A percentile compares a stretch with the other conserved stretches of the same genome.
Evolutionary conservation across 2,113 vertebrate genomes (phyloP).

Genomic region (Platysteira castanea): DNA sequence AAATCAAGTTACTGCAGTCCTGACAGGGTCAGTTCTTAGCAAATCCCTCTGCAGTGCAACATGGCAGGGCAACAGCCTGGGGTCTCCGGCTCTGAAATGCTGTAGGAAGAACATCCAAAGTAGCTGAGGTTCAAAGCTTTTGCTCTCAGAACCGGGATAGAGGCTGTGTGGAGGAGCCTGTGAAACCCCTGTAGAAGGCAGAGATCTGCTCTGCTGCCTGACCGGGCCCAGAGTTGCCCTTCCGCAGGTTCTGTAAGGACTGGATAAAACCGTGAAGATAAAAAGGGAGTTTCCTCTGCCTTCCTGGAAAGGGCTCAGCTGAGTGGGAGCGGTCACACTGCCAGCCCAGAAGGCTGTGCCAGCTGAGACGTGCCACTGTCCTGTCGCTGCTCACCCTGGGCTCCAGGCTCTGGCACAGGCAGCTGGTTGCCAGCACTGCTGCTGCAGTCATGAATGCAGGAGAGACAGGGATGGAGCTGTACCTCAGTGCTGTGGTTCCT

Average conservation of each 20-base stretch:
- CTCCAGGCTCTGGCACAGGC: not conserved
- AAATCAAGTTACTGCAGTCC: not conserved
- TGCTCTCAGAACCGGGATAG: not conserved
- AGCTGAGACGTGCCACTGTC: not conserved
- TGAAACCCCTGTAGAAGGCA: not conserved
- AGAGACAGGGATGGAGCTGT: not conserved
- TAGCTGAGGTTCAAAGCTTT: not conserved
- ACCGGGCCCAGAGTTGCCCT: not conserved
- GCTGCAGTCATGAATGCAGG: rapidly evolving
- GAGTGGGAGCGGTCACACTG: not conserved
- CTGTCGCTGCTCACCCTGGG: not conserved
- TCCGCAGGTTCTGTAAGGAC: not conserved
- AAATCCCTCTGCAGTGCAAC: not conserved
- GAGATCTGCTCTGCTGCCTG: not conserved
- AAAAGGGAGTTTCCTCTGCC: not conserved
- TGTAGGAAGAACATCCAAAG: not conserved
- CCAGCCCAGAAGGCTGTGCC: not conserved
- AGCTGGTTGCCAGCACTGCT: not conserved
- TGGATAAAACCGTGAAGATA: not conserved
- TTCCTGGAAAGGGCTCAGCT: not conserved
- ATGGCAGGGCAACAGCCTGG: not conserved
- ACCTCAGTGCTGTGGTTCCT: rapidly evolving
- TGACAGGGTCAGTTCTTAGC: not conserved
- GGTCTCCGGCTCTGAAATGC: not conserved
- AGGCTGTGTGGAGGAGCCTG: not conserved